Base-by-base conservation (phyloP, 2,888 invertebrate species). In the Blastobasis lacticolella region DNA sequence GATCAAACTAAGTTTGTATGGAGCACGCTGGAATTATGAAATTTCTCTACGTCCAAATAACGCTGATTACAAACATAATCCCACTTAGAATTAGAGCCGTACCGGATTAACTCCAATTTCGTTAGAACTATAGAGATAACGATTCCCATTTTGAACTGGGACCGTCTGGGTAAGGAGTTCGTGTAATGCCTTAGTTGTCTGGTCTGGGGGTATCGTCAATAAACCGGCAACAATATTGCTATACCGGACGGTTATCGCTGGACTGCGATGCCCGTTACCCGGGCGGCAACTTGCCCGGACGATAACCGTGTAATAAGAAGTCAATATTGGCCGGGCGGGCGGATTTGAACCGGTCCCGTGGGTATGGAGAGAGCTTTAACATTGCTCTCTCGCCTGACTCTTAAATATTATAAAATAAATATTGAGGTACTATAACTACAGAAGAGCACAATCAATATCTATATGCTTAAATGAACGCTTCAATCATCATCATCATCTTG, bases 321-420 rank as follows among this genome's bases (percentile, higher is more conserved):
- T 71, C 67, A 71, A 71, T 68, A 71, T 71, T 71, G 66, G 69
- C 63, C 62, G 73, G 81, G 79, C 78, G 82, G 81, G 78, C 82
- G 80, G 84, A 78, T 65, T 66, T 66, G 50, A 58, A 55, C 57
- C 45, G 49, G 61, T 43, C 58, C 46, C 8, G 41, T 45, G 55
- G 56, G 49, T 66, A 52, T 73, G 73, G 83, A 78, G 61, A 52
- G 6, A 49, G 61, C 57, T 60, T 63, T 45, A 45, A n/a, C 23
- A 10, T 10, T 44, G 5, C 10, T 8, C 8, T 8, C n/a, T n/a
- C n/a, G n/a, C n/a, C n/a, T n/a, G n/a, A n/a, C n/a, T n/a, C n/a
- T n/a, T n/a, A n/a, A n/a, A n/a, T n/a, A n/a, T n/a, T n/a, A 41
- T 8, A 41, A 41, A 9, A 7, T 3, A 8, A 41, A 7, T 7